phyloP scores from a whole-genome alignment of 2,113 vertebrate genomes.

The Baryphthengus martii region DNA sequence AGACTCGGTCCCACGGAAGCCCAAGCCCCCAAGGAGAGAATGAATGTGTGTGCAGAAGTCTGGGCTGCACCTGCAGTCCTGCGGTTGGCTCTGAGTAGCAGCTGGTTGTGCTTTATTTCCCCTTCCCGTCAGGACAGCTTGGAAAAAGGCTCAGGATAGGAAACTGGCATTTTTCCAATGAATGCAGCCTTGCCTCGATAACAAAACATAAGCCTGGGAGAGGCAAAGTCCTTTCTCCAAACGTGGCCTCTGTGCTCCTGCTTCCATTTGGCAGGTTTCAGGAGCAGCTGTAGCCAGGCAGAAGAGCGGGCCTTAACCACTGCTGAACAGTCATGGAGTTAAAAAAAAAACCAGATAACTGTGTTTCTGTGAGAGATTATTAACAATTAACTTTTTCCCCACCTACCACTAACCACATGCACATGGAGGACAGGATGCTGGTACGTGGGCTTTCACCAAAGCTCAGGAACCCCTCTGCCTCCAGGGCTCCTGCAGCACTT shows the following conservation, averaged over 20 bases:
- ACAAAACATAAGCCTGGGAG: neutral
- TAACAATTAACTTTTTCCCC: neutral
- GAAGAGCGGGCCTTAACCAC: neutral
- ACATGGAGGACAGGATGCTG: neutral
- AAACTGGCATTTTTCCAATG: neutral
- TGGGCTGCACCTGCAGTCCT: neutral
- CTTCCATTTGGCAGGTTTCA: neutral
- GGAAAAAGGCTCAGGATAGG: neutral
- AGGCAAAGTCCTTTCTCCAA: neutral
- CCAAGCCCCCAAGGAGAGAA: neutral
- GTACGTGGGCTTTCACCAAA: neutral
- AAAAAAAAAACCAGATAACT: neutral
- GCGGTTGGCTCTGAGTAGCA: neutral
- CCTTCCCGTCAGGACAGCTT: neutral
- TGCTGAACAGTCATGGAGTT: neutral
- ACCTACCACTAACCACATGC: neutral
- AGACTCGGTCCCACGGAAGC: neutral
- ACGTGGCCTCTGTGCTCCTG: neutral
- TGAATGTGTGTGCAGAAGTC: neutral
- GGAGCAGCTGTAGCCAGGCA: neutral
- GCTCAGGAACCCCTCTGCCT: neutral
- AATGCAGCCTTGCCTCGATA: neutral
- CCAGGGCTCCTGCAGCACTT: neutral
- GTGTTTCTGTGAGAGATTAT: neutral
- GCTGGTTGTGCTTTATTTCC: neutral